Evolutionary conservation across 2,888 invertebrate genomes (phyloP).

Genomic region (Clistopyga incitator): DNA sequence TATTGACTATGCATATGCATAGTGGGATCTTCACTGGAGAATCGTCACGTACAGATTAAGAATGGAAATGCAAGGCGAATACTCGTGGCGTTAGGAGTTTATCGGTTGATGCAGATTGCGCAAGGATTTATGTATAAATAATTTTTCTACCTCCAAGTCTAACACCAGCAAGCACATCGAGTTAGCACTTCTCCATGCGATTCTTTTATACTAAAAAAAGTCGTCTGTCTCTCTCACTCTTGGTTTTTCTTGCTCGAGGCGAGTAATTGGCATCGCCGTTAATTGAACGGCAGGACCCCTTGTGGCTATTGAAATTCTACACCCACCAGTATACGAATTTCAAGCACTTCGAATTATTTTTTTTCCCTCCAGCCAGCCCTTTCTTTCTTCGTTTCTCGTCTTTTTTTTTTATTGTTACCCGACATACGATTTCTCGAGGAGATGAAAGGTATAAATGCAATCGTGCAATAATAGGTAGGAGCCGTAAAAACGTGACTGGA

Average conservation of each 20-base stretch:
- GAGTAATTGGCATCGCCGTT: slow-evolving; percentile 73
- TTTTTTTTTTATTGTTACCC: slow-evolving; percentile 39
- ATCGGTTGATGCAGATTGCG: neutral
- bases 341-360: slow-evolving; percentile 53
- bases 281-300: slow-evolving; percentile 69
- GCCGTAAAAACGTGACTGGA: slow-evolving; percentile 3
- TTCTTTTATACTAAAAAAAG: slow-evolving; percentile 18
- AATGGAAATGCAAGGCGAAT: neutral
- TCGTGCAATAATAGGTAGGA: slow-evolving; percentile 31
- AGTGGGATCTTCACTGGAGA: neutral
- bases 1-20: neutral
- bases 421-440: slow-evolving; percentile 29
- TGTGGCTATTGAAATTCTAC: slow-evolving; percentile 56
- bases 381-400: slow-evolving; percentile 27
- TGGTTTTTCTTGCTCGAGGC: slow-evolving; percentile 43
- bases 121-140: slow-evolving; percentile 8
- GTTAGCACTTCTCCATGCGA: slow-evolving; percentile 26
- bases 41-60: slow-evolving; percentile 9
- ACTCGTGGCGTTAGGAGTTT: slow-evolving; percentile 1
- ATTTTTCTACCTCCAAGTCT: slow-evolving; percentile 21
- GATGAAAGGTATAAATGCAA: slow-evolving; percentile 32
- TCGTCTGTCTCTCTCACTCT: slow-evolving; percentile 17
- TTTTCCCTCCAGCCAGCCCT: slow-evolving; percentile 30
- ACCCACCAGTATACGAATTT: slow-evolving; percentile 38
- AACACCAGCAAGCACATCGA: slow-evolving; percentile 9